Percentiles rank a stretch among this genome's conserved stretches.
phyloP scores from a whole-genome alignment of 2,797 vertebrate genomes.

The Gymnoscopelus braueri region DNA sequence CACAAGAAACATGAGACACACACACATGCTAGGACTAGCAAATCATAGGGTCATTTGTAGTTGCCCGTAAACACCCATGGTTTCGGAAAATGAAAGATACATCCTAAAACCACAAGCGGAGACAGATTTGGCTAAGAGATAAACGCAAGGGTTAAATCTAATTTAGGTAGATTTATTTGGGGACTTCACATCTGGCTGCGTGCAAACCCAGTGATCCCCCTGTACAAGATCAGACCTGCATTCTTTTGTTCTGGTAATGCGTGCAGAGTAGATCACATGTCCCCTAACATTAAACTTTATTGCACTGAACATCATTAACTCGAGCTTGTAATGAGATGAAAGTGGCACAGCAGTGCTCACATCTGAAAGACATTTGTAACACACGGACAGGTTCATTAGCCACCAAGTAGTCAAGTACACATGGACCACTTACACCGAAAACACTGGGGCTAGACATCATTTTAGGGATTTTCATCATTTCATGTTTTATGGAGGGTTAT shows the following conservation, averaged over 20 bases:
- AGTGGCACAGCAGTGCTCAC: slow-evolving; percentile 9
- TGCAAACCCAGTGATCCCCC: slow-evolving; percentile 29
- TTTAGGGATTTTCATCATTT: background rate
- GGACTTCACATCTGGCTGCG: slow-evolving; percentile 75
- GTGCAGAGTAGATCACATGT: slow-evolving; percentile 52
- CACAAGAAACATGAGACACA: slow-evolving; percentile 71
- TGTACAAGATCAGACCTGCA: slow-evolving; percentile 53
- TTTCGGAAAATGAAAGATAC: slow-evolving; percentile 59
- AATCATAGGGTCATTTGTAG: slow-evolving; percentile 61
- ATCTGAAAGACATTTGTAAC: slow-evolving; percentile 4
- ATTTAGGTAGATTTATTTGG: slow-evolving; percentile 68
- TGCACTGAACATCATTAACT: slow-evolving; percentile 53
- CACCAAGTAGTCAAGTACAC: slow-evolving; percentile 1
- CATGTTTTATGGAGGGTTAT: background rate
- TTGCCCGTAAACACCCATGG: slow-evolving; percentile 57
- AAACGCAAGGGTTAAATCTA: slow-evolving; percentile 71
- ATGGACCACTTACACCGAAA: background rate
- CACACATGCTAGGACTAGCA: slow-evolving; percentile 48
- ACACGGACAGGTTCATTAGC: background rate
- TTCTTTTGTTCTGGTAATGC: slow-evolving; percentile 55
- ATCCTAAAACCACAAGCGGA: slow-evolving; percentile 60
- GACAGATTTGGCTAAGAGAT: slow-evolving; percentile 68
- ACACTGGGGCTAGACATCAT: background rate
- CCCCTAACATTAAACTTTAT: slow-evolving; percentile 29
- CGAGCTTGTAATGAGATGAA: slow-evolving; percentile 1